Evolutionary conservation across 2,888 invertebrate species (phyloP).

Genomic region (Lasius platythorax): DNA sequence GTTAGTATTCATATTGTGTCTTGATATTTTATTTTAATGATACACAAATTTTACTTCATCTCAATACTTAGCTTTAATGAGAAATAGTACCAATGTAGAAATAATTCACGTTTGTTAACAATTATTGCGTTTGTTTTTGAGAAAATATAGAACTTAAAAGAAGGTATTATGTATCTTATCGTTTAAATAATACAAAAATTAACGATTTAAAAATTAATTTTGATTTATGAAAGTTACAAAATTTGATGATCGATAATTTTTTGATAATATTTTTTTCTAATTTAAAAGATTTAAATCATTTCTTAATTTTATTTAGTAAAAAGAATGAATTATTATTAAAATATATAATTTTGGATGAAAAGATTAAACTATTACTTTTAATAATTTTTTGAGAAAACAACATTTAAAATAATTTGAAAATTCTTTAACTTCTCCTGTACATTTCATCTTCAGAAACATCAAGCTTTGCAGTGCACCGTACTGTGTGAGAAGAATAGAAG

Average conservation of each 20-base stretch:
- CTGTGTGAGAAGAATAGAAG: not conserved
- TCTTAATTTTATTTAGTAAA: not conserved
- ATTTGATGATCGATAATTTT: not conserved
- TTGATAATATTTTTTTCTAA: not conserved
- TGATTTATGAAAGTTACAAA: not conserved
- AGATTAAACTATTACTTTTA: not conserved
- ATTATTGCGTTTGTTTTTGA: not conserved
- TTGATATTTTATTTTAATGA: not conserved
- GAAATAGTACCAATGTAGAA: not conserved
- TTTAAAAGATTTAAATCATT: not conserved
- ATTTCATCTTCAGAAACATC: not conserved
- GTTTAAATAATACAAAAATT: not conserved
- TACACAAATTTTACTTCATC: not conserved
- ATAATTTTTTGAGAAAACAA: not conserved
- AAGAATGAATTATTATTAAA: not conserved
- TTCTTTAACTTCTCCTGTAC: not conserved
- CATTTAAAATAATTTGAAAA: not conserved
- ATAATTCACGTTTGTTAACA: not conserved
- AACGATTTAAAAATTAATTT: not conserved
- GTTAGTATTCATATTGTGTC: not conserved
- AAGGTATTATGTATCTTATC: not conserved
- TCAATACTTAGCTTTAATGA: not conserved
- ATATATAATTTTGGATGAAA: not conserved
- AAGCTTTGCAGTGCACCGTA: not conserved
- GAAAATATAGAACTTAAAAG: not conserved